These are phyloP conservation scores for Axinella damicornis DNA, from an alignment of 37 sponge, comb jelly and placozoan genomes.

Conservation along the genomic window DNA sequence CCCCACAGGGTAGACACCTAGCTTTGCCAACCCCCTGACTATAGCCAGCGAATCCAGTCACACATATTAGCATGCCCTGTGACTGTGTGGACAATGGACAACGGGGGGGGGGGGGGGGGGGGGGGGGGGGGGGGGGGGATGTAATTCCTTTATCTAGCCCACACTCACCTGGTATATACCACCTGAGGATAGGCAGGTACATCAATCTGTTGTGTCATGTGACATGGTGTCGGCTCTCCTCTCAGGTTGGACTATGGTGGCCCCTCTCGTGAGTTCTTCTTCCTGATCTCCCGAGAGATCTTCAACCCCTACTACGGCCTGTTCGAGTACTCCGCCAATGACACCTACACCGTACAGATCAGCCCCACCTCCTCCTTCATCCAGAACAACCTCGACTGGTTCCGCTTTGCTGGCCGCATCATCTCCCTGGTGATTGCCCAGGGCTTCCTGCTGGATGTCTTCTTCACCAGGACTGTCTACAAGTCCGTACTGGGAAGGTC, in stretches of 20 bases:
- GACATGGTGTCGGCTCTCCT: too few relatives aligned
- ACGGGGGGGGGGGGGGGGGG: too few relatives aligned
- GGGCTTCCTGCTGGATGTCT: constrained; percentile 89
- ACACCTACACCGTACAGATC: constrained; percentile 90
- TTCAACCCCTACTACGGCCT: constrained; percentile 95
- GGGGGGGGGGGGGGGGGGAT: too few relatives aligned
- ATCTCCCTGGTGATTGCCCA: constrained; percentile 85
- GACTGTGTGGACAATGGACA: too few relatives aligned
- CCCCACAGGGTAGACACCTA: constrained; percentile 29
- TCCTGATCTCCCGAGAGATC: constrained; percentile 90
- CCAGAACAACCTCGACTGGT: constrained; percentile 86
- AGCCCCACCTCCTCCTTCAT: constrained; percentile 86
- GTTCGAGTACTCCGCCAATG: constrained; percentile 97
- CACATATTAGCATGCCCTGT: constrained; percentile 51
- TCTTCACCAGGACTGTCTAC: constrained; percentile 92
- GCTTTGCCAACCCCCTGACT: constrained; percentile 8
- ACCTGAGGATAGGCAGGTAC: too few relatives aligned
- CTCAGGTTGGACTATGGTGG: constrained; percentile 90
- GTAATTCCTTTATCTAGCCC: too few relatives aligned
- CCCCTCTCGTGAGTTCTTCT: constrained; percentile 94
- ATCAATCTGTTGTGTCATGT: too few relatives aligned
- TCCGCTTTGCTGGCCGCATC: constrained; percentile 89
- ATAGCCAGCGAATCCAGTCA: constrained; percentile 65
- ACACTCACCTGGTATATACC: too few relatives aligned
- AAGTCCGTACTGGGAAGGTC: constrained; percentile 72